Base-by-base conservation (phyloP, 2,797 vertebrate species). In the Rhinichthys osculus region DNA sequence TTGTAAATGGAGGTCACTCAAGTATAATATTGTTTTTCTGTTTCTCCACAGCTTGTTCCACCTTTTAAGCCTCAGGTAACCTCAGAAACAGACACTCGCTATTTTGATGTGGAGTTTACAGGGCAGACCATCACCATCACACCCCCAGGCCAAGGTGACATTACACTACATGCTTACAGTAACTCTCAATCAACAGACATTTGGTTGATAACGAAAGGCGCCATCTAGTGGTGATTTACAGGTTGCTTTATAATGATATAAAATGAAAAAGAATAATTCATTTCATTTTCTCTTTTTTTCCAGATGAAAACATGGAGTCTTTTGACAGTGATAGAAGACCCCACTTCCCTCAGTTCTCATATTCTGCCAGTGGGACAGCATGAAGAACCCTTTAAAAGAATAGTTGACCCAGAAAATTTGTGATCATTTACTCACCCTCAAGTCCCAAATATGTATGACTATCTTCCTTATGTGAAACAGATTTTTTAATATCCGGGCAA, bases 51-150 rank as follows among this genome's bases (percentile, higher is more conserved):
- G 98, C 96, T 99, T 92, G 93, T 95, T 85, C 97, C 98, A 82
- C 97, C 97, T 0, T 99, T 99, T 94, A 98, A 98, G 92, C 97
- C 98, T 88, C 97, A 99, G 94, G 98, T 99, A 93, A 98, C 98
- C 78, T 99, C 98, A 17, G 98, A 99, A 94, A 99, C 97, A 0
- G 98, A 99, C 91, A 99, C 98, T 1, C 95, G 97, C 93, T 99
- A 99, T 92, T 99, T 99, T 73, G 98, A 99, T 78, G 97, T 99
- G 95, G 98, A 99, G 95, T 99, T 99, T 92, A 99, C 98, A 23
- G 98, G 96, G 89, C 98, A 99, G 95, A 99, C 96, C 95, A 99
- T 99, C 95, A 99, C 98, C 81, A 99, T 99, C 91, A 99, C 98
- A 8, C 98, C 98, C 52, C 98, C 98, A 1, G 98, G 97, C 95